A percentile compares a stretch with the other conserved stretches of the same genome.
Evolutionary conservation across 2,888 invertebrate species (phyloP).

Genomic region (Sialis fuliginosa): DNA sequence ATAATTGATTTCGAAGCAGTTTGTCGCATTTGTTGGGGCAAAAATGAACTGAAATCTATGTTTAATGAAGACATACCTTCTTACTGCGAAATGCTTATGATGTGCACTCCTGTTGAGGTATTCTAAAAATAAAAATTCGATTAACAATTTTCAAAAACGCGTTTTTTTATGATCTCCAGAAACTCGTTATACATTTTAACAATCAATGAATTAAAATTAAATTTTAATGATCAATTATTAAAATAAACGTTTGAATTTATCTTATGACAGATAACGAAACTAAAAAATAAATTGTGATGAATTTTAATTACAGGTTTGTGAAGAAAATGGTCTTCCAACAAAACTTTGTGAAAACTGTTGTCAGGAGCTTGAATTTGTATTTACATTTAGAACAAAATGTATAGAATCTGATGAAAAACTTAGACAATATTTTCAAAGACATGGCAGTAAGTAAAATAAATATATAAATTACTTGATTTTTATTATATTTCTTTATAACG

Average conservation of each 20-base stretch:
- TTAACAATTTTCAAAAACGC: no score
- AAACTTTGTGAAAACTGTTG: conserved; percentile 4
- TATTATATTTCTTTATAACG: no score
- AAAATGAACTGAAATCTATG: not conserved
- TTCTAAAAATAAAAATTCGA: no score
- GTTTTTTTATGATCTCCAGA: no score
- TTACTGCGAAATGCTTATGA: conserved; percentile 6
- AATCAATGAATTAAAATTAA: no score
- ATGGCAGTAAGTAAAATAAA: conserved; percentile 1
- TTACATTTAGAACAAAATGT: conserved; percentile 4
- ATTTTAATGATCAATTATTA: no score
- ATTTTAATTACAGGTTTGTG: conserved; percentile 1
- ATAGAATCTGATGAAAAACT: conserved; percentile 3
- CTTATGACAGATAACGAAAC: no score
- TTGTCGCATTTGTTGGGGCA: conserved; percentile 4
- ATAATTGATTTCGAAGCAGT: conserved; percentile 3
- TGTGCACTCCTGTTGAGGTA: conserved; percentile 5
- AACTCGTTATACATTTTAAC: no score
- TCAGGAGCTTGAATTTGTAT: not conserved
- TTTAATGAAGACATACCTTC: conserved; percentile 6
- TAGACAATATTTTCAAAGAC: conserved; percentile 2
- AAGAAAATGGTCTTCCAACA: conserved; percentile 5
- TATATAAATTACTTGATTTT: not conserved
- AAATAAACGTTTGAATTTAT: no score
- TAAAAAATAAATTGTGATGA: no score